Base-by-base conservation (phyloP, 2,797 vertebrate species). In the Pseudochaenichthys georgianus region DNA sequence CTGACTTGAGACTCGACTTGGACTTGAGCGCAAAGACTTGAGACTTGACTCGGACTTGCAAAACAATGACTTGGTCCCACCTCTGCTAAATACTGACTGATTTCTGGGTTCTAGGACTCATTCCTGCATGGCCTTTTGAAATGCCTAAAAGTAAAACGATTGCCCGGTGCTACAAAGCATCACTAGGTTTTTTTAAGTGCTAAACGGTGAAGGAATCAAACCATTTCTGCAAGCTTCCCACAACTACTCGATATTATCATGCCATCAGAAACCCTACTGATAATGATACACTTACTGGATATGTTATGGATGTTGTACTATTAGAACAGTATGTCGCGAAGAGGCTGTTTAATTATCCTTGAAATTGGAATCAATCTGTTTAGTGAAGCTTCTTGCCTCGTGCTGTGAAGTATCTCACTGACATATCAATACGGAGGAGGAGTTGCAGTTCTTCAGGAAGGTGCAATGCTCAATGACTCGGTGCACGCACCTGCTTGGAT, bases 401-500 rank as follows among this genome's bases (percentile, higher is more conserved):
- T 5, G 54, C 69, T 78, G 66, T 0, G 2, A 34, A 47, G 58
- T 76, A 34, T 77, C 23, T 70, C 42, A 16, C 13, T 54, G 19
- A 59, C 60, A 65, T 42, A 57, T 23, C 10, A 59, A 31, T 51
- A 65, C 59, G 70, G 43, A 34, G 42, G 74, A 42, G 47, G 68
- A 54, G 43, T 42, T 46, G 58, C 28, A 28, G 4, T 8, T 38
- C 34, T 55, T 51, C 4, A 38, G 45, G 16, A 17, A 43, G 51
- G 45, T 6, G 13, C 6, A 21, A 21, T 5, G 41, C 38, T 28
- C 6, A 0, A 1, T n/a, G 21, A 38, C 58, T 13, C 13, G 1
- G 28, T 38, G 10, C 42, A 87, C 95, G 87, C 70, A 99, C 98
- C 98, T 95, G 98, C 98, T 96, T 97, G 96, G 84, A 99, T 97